These are phyloP conservation scores for Cataglyphis cursor DNA, from an alignment of 2,888 invertebrate species.

Conservation along the genomic window DNA sequence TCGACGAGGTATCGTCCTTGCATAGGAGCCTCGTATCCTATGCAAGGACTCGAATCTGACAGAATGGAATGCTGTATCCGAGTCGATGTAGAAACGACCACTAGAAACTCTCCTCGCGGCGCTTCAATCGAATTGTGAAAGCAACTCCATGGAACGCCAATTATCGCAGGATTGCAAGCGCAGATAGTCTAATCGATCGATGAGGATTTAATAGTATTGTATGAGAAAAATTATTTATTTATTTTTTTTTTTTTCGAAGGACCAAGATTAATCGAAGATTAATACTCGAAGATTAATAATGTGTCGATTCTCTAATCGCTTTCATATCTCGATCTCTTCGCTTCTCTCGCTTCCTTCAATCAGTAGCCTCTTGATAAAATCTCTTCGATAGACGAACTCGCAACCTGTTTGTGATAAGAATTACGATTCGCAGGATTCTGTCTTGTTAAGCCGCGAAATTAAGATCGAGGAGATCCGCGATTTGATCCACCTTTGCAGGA, in stretches of 20 bases:
- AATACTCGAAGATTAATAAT: conserved; percentile 23
- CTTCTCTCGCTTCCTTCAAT: conserved; percentile 20
- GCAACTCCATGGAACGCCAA: conserved; percentile 10
- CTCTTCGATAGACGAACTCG: conserved; percentile 6
- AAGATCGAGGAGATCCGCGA: conserved; percentile 32
- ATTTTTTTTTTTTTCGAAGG: not conserved
- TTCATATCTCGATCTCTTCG: not conserved
- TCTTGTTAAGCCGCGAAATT: conserved; percentile 54
- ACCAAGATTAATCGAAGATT: conserved; percentile 27
- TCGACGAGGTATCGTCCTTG: conserved; percentile 29
- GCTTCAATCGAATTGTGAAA: conserved; percentile 5
- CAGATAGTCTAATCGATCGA: conserved; percentile 16
- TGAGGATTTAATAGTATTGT: conserved; percentile 10
- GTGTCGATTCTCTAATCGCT: conserved; percentile 22
- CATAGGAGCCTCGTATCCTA: not conserved
- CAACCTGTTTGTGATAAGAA: conserved; percentile 38
- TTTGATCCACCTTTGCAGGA: conserved; percentile 32
- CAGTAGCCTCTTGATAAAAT: conserved; percentile 30
- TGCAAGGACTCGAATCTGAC: conserved; percentile 20
- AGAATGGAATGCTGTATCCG: conserved; percentile 30
- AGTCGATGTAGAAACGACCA: not conserved
- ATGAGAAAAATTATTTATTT: not conserved
- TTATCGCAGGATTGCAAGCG: conserved; percentile 18
- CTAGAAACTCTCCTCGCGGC: not conserved
- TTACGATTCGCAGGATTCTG: conserved; percentile 44